phyloP scores from a whole-genome alignment of 1,140 invertebrate species.

The Pachypeltis micranthus region DNA sequence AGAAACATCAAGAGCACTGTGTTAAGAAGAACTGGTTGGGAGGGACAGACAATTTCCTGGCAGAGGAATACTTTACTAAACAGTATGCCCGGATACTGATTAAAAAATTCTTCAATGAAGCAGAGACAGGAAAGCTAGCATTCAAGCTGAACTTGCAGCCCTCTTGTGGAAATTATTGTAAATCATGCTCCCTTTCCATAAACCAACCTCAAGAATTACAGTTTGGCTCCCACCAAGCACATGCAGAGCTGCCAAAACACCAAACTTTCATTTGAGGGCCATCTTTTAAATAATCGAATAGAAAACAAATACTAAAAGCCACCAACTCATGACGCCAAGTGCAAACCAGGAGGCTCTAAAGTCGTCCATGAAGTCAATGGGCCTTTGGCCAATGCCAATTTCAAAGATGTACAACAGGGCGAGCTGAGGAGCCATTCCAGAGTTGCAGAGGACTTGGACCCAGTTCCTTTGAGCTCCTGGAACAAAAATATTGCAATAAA shows the following conservation, averaged over 20 bases:
- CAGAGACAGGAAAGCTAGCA: too few relatives aligned
- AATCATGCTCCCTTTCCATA: too few relatives aligned
- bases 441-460: conserved; percentile 84
- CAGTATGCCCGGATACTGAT: too few relatives aligned
- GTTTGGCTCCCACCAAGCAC: background rate
- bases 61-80: too few relatives aligned
- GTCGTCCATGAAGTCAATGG: conserved; percentile 63
- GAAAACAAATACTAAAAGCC: conserved; percentile 9
- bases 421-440: conserved; percentile 67
- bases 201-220: too few relatives aligned
- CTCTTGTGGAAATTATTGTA: too few relatives aligned
- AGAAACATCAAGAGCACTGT: too few relatives aligned
- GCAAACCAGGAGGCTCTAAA: conserved; percentile 72
- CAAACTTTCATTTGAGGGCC: background rate
- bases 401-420: conserved; percentile 70
- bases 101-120: too few relatives aligned
- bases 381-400: conserved; percentile 59
- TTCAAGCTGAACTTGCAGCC: too few relatives aligned
- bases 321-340: conserved; percentile 58
- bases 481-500: conserved; percentile 25
- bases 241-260: background rate
- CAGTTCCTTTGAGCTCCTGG: conserved; percentile 74
- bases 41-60: too few relatives aligned
- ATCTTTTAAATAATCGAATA: background rate
- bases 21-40: too few relatives aligned